A percentile compares a stretch with the other conserved stretches of the same genome.
These are phyloP conservation scores for Pseudachorutes palmiensis DNA, from an alignment of 1,140 invertebrate species.

Conservation along the genomic window DNA sequence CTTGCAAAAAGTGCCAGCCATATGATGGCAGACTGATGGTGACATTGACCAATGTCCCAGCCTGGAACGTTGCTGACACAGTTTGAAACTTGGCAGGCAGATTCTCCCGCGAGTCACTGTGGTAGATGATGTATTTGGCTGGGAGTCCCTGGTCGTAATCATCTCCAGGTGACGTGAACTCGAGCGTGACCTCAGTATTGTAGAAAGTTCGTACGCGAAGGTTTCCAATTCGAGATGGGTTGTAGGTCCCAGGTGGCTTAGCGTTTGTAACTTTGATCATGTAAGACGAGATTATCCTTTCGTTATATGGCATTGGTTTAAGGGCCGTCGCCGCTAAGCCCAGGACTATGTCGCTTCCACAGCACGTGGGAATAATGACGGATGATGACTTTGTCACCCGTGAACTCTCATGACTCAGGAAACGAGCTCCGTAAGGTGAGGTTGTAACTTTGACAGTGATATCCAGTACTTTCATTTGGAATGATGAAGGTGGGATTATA, in stretches of 20 bases:
- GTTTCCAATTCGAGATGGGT: conserved; percentile 34
- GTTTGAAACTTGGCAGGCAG: neutral
- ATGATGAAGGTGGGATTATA: conserved; percentile 45
- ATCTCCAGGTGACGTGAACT: conserved; percentile 35
- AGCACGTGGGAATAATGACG: conserved; percentile 19
- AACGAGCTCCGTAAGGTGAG: conserved; percentile 32
- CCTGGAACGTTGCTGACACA: conserved; percentile 13
- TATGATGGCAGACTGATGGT: conserved; percentile 23
- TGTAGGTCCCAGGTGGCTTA: conserved; percentile 23
- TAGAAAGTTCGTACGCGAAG: conserved; percentile 21
- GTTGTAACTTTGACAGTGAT: conserved; percentile 33
- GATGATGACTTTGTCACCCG: neutral
- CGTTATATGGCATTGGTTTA: conserved; percentile 35
- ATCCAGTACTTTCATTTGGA: conserved; percentile 20
- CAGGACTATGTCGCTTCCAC: conserved; percentile 17
- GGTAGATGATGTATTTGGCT: conserved; percentile 25
- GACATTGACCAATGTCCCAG: conserved; percentile 22
- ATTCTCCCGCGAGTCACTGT: conserved; percentile 10
- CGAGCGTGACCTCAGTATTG: conserved; percentile 20
- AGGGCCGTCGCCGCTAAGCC: conserved; percentile 9
- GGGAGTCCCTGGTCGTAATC: conserved; percentile 33
- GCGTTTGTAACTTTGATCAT: conserved; percentile 30
- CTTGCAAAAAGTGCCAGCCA: conserved; percentile 22
- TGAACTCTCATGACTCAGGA: conserved; percentile 13
- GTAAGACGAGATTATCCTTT: conserved; percentile 33